Conservation (phyloP, 1,140 invertebrate species). For the Aphidius ervi region DNA sequence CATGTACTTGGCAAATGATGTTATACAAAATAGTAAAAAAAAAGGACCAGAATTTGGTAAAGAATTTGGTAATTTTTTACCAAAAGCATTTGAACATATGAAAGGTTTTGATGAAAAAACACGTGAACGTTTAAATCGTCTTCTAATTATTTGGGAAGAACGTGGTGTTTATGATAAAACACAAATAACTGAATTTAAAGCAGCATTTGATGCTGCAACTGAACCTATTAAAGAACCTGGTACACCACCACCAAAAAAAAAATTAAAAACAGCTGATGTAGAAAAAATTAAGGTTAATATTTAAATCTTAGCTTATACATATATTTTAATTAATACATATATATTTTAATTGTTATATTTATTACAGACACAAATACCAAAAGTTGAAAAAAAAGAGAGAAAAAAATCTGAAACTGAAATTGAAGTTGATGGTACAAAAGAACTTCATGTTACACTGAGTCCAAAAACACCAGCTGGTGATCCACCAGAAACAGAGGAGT, state of each 20-base stretch:
- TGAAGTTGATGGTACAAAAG: conserved; percentile 67
- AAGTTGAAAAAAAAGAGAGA: conserved; percentile 44
- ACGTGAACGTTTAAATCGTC: conserved; percentile 70
- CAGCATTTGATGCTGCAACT: conserved; percentile 51
- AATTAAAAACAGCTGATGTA: conserved; percentile 39
- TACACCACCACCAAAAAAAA: conserved; percentile 51
- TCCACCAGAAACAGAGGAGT: conserved; percentile 83
- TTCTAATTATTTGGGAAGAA: conserved; percentile 90
- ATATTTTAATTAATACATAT: conserved; percentile 2
- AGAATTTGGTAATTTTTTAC: conserved; percentile 73
- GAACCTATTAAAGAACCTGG: conserved; percentile 44
- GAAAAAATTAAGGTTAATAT: conserved; percentile 39
- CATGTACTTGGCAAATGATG: conserved; percentile 97
- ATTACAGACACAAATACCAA: not conserved
- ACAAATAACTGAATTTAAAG: conserved; percentile 71
- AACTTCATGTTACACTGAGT: conserved; percentile 70
- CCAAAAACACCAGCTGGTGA: conserved; percentile 75
- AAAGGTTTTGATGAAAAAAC: conserved; percentile 73
- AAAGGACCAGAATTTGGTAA: conserved; percentile 94
- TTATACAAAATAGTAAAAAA: conserved; percentile 97
- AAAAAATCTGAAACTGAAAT: conserved; percentile 58
- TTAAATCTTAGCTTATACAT: not conserved
- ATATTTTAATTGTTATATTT: not conserved
- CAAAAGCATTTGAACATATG: conserved; percentile 79
- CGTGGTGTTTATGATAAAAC: conserved; percentile 80